Evolutionary conservation across 2,797 vertebrate species (phyloP).

Genomic region (Chelon labrosus): DNA sequence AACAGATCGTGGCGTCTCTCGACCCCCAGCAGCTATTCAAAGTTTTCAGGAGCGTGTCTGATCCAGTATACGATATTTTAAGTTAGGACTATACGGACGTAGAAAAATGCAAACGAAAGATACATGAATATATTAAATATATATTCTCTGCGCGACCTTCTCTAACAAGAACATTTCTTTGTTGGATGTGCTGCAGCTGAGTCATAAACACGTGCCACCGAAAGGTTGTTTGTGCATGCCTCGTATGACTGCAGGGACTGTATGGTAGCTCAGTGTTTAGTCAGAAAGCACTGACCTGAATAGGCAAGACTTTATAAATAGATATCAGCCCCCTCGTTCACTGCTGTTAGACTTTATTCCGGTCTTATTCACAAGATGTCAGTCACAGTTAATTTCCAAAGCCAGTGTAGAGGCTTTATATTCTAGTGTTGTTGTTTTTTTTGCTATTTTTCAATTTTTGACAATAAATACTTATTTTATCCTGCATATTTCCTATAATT

Average conservation of each 20-base stretch:
- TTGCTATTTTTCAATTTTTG: not conserved
- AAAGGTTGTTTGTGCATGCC: constrained; percentile 49
- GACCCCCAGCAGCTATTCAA: constrained; percentile 29
- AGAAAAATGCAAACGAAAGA: not conserved
- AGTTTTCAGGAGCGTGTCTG: not conserved
- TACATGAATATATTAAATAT: not conserved
- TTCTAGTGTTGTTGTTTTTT: not conserved
- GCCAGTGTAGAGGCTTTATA: not conserved
- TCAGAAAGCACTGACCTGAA: constrained; percentile 83
- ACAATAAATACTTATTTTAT: not conserved
- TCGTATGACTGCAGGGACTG: constrained; percentile 63
- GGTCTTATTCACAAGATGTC: constrained; percentile 61
- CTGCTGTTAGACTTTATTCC: constrained; percentile 63
- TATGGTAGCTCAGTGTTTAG: constrained; percentile 58
- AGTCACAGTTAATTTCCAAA: constrained; percentile 21
- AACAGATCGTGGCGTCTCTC: constrained; percentile 45
- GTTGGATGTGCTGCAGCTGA: constrained; percentile 15
- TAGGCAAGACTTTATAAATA: constrained; percentile 85
- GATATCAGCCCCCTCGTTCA: constrained; percentile 64
- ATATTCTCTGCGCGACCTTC: not conserved
- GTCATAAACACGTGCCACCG: constrained; percentile 31
- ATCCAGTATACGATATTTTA: constrained; percentile 6
- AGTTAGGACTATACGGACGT: not conserved
- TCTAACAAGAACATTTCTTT: not conserved
- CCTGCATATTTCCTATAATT: not conserved